Conservation (phyloP, 2,888 invertebrate genomes). For the Plagiodera versicolora region DNA sequence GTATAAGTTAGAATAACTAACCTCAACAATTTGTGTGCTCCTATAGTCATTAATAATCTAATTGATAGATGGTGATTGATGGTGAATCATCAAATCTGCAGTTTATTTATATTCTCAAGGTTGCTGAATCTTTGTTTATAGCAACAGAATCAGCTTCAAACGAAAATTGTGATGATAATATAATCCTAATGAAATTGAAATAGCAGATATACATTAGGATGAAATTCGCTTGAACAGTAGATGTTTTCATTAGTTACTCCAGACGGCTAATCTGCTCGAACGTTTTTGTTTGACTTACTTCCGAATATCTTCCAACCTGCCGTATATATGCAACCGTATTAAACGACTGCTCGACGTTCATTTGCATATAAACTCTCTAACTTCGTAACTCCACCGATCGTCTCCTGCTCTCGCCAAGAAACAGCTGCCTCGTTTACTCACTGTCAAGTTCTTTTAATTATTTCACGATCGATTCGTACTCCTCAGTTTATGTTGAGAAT, state of each 20-base stretch:
- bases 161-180: too few species aligned
- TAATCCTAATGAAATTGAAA: neutral
- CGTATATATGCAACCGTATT: conserved; percentile 34
- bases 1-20: too few species aligned
- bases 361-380: conserved; percentile 48
- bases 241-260: conserved; percentile 1
- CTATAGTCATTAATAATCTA: too few species aligned
- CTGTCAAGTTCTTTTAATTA: conserved; percentile 51
- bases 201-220: neutral
- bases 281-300: conserved; percentile 42
- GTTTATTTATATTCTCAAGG: too few species aligned
- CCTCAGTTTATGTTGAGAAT: conserved; percentile 44
- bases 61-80: too few species aligned
- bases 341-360: conserved; percentile 31
- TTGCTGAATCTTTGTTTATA: too few species aligned
- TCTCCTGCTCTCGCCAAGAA: neutral
- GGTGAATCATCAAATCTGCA: too few species aligned
- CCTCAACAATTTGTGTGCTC: too few species aligned
- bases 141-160: too few species aligned
- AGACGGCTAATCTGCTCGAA: neutral
- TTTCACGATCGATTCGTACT: conserved; percentile 52
- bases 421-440: conserved; percentile 46
- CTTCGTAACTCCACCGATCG: conserved; percentile 9
- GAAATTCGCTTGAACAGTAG: neutral
- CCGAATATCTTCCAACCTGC: conserved; percentile 40